These are phyloP conservation scores for Poecilobothrus nobilitatus DNA, from an alignment of 2,888 invertebrate species.

Conservation along the genomic window DNA sequence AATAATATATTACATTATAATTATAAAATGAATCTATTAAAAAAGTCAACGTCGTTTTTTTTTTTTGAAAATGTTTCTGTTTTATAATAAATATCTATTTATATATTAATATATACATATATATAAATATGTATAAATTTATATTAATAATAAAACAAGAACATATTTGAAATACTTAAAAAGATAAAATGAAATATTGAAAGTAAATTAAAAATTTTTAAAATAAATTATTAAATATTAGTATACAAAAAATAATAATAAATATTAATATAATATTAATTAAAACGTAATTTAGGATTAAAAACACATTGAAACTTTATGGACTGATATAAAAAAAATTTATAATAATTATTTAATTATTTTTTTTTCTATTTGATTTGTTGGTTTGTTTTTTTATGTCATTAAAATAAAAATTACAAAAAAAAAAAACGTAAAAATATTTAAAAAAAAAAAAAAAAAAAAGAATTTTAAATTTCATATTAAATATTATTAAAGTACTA, in stretches of 20 bases:
- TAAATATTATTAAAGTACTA: neutral
- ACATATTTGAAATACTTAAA: no score
- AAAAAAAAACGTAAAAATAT: neutral
- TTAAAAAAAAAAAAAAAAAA: neutral
- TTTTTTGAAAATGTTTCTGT: neutral
- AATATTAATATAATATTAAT: neutral
- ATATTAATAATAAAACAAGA: no score
- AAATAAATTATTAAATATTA: neutral
- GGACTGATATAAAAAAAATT: slow-evolving; percentile 10
- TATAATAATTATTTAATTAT: neutral
- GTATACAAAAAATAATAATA: no score
- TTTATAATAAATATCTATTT: neutral
- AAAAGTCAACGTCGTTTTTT: neutral
- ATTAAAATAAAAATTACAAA: neutral
- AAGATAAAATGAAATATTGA: neutral
- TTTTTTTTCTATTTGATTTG: slow-evolving; percentile 8
- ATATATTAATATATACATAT: neutral
- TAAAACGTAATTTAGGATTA: slow-evolving; percentile 4
- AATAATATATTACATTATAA: no score
- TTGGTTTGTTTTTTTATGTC: slow-evolving; percentile 8
- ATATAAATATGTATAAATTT: neutral
- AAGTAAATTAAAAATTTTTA: neutral
- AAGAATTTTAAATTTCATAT: slow-evolving; percentile 2
- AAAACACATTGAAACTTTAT: slow-evolving; percentile 11
- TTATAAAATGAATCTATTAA: neutral